Conservation (phyloP, 2,113 vertebrate genomes). For the Hypomesus transpacificus region DNA sequence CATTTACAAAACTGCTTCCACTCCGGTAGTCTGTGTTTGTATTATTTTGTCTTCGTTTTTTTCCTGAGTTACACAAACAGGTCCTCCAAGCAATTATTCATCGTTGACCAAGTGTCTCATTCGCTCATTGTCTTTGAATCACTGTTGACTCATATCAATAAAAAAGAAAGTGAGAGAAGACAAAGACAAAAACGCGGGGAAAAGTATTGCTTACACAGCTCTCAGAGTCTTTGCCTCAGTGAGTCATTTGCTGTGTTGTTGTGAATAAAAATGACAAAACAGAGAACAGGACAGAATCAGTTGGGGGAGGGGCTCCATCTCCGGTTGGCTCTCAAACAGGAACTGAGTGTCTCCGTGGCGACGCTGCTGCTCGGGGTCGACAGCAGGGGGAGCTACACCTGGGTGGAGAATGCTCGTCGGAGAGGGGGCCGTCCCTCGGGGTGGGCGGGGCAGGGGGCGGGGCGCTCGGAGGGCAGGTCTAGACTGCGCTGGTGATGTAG, state of each 20-base stretch:
- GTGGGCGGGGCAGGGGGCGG: conserved; percentile 54
- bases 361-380: not conserved
- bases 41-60: conserved; percentile 27
- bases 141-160: conserved; percentile 46
- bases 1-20: conserved; percentile 55
- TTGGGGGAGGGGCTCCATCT: conserved; percentile 15
- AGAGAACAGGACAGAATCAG: conserved; percentile 6
- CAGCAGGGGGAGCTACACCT: conserved; percentile 54
- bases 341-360: not conserved
- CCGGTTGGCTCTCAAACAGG: not conserved
- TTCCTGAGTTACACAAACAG: conserved; percentile 64
- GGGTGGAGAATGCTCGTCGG: conserved; percentile 72
- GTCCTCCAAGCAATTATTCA: conserved; percentile 35
- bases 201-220: conserved; percentile 66
- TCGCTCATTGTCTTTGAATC: not conserved
- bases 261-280: conserved; percentile 16
- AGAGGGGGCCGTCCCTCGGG: conserved; percentile 58
- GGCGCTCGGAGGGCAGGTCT: conserved; percentile 63
- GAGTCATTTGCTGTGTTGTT: conserved; percentile 29
- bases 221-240: conserved; percentile 42
- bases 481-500: conserved; percentile 82
- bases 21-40: conserved; percentile 27
- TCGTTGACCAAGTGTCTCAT: conserved; percentile 18
- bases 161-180: not conserved
- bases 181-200: conserved; percentile 9